Percentiles rank a stretch among this genome's conserved stretches.
These are phyloP conservation scores for Cheilinus undulatus DNA, from an alignment of 2,113 vertebrate species.

Conservation along the genomic window DNA sequence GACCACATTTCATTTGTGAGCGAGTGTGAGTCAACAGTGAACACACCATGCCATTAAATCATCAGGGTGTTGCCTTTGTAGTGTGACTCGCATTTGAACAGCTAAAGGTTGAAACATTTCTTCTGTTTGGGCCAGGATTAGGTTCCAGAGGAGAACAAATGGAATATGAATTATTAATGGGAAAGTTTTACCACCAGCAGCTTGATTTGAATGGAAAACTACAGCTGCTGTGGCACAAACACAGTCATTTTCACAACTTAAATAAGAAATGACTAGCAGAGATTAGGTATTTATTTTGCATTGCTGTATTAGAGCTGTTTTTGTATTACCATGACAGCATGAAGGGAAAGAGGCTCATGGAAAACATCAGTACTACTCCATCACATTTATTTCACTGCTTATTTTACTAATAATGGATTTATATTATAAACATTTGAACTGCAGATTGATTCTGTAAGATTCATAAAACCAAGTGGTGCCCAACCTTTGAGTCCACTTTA, in stretches of 20 bases:
- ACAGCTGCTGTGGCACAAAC: constrained; percentile 3
- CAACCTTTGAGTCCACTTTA: too few relatives aligned
- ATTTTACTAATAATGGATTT: too few relatives aligned
- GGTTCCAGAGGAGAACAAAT: constrained; percentile 20
- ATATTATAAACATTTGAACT: too few relatives aligned
- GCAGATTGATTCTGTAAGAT: too few relatives aligned
- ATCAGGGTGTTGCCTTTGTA: constrained; percentile 41
- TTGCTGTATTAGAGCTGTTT: neutral
- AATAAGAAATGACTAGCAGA: neutral
- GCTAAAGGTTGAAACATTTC: constrained; percentile 18
- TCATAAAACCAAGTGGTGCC: too few relatives aligned
- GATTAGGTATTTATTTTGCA: neutral
- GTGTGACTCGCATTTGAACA: constrained; percentile 36
- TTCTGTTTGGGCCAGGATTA: constrained; percentile 37
- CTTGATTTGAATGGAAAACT: constrained; percentile 34
- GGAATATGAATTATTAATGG: constrained; percentile 10
- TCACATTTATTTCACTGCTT: neutral
- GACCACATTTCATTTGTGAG: constrained; percentile 11
- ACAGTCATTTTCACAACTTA: neutral
- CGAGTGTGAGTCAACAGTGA: constrained; percentile 54
- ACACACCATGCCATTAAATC: constrained; percentile 13
- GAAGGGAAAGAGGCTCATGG: neutral
- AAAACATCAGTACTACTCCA: neutral
- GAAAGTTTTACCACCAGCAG: constrained; percentile 30
- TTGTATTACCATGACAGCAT: neutral